phyloP scores from a whole-genome alignment of 2,797 vertebrate genomes.

The Pseudochaenichthys georgianus region DNA sequence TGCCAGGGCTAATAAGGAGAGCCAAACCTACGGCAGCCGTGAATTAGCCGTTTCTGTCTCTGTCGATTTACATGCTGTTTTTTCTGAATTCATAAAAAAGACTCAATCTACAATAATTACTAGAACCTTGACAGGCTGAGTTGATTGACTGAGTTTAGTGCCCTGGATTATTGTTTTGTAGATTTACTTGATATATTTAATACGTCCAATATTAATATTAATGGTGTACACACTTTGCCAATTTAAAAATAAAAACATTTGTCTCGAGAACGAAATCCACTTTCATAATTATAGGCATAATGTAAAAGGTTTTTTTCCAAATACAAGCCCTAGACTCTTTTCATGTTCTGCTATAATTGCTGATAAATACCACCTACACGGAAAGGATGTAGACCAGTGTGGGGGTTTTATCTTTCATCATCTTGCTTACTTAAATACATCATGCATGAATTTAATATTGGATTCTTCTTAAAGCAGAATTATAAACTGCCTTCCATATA shows the following conservation, averaged over 20 bases:
- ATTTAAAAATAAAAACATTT: not conserved
- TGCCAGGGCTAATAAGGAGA: constrained; percentile 40
- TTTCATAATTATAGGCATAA: constrained; percentile 21
- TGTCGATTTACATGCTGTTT: constrained; percentile 45
- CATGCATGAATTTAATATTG: constrained; percentile 45
- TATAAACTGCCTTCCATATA: constrained; percentile 16
- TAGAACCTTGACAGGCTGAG: constrained; percentile 36
- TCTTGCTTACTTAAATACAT: constrained; percentile 29
- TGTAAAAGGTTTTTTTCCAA: constrained; percentile 29
- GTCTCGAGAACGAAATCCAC: not conserved
- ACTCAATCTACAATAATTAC: constrained; percentile 64
- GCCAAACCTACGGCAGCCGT: constrained; percentile 42
- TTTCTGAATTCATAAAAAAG: constrained; percentile 63
- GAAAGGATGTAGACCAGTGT: constrained; percentile 19
- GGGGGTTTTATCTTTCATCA: constrained; percentile 42
- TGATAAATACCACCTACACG: constrained; percentile 63
- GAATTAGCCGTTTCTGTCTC: constrained; percentile 60
- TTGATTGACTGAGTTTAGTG: constrained; percentile 25
- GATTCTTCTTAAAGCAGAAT: constrained; percentile 20
- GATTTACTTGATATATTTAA: constrained; percentile 36
- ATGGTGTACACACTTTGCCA: no score
- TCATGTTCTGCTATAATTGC: constrained; percentile 51
- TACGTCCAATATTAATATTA: not conserved
- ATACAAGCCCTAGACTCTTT: constrained; percentile 34
- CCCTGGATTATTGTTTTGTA: constrained; percentile 20